Percentiles rank a stretch among this genome's conserved stretches.
Conservation (phyloP, 2,888 invertebrate species). For the Phalera bucephala region DNA sequence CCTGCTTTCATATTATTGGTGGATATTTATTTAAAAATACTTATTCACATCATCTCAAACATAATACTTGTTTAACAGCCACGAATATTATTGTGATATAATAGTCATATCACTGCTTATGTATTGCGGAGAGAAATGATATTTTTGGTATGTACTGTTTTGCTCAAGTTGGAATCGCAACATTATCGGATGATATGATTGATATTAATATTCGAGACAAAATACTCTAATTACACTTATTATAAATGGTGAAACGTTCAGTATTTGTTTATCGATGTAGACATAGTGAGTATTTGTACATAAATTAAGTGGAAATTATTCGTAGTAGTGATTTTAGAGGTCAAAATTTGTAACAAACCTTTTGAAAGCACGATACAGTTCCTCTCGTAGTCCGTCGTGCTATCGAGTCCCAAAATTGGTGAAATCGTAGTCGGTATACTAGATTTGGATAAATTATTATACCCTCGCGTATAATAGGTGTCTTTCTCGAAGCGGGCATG, state of each 20-base stretch:
- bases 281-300: conserved; percentile 55
- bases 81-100: conserved; percentile 63
- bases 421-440: conserved; percentile 43
- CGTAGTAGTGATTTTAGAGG: conserved; percentile 51
- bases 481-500: conserved; percentile 58
- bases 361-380: conserved; percentile 80
- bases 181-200: conserved; percentile 52
- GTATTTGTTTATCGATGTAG: conserved; percentile 51
- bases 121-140: conserved; percentile 59
- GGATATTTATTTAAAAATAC: conserved; percentile 17
- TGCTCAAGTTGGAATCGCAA: conserved; percentile 70
- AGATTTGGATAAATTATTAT: conserved; percentile 32
- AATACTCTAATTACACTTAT: conserved; percentile 46
- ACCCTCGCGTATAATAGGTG: conserved; percentile 36
- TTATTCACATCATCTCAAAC: no score
- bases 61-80: conserved; percentile 32
- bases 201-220: conserved; percentile 49
- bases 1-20: conserved; percentile 18
- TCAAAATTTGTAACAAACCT: conserved; percentile 73
- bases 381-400: conserved; percentile 79
- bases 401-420: conserved; percentile 63
- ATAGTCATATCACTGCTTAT: conserved; percentile 74
- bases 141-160: conserved; percentile 77
- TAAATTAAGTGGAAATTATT: conserved; percentile 48
- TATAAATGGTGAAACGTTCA: conserved; percentile 33